Base-by-base conservation (phyloP, 2,888 invertebrate genomes). In the Ectobius pallidus region DNA sequence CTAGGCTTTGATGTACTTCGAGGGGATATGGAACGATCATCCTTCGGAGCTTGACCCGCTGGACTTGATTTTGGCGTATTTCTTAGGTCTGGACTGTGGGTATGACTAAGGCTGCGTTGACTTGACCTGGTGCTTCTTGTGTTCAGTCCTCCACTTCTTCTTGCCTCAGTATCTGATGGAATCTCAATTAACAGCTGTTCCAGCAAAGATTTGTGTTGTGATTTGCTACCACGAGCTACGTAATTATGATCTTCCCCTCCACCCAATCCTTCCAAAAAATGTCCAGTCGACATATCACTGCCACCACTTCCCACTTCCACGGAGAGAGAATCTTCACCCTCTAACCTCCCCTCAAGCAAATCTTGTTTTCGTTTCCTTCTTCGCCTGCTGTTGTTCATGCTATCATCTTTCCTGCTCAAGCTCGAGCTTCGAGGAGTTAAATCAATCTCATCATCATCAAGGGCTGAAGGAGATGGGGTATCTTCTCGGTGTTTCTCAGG, bases 181-280 rank as follows among this genome's bases (percentile, higher is more conserved):
- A 95, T 95, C 81, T 95, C 95, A 78, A 95, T 95, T 1, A 94
- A 86, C 78, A 95, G 86, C 80, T 94, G 94, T 79, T 93, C 92
- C 52, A 93, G 84, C 65, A 91, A 81, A 70, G 90, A 90, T 73
- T 84, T 83, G 39, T 52, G 52, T 16, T 68, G 67, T 6, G 72
- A 55, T 30, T 73, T 73, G 39, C 32, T 69, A 69, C 81, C 79
- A 39, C 76, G 72, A 20, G 70, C 65, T 20, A 75, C 73, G 46
- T 76, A 77, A 3, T 74, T 74, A 55, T 79, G 77, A 67, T 78
- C 78, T 6, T 63, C 70, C 49, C 75, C 73, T 18, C 32, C 44
- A 22, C 55, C 49, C 46, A 73, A 42, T 3, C 69, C 69, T n/a
- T 75, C 73, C 16, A 71, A 42, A 32, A 67, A 73, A 46, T 70